A percentile compares a stretch with the other conserved stretches of the same genome.
Conservation (phyloP, 1,140 invertebrate species). For the Drosophila ironensis region DNA sequence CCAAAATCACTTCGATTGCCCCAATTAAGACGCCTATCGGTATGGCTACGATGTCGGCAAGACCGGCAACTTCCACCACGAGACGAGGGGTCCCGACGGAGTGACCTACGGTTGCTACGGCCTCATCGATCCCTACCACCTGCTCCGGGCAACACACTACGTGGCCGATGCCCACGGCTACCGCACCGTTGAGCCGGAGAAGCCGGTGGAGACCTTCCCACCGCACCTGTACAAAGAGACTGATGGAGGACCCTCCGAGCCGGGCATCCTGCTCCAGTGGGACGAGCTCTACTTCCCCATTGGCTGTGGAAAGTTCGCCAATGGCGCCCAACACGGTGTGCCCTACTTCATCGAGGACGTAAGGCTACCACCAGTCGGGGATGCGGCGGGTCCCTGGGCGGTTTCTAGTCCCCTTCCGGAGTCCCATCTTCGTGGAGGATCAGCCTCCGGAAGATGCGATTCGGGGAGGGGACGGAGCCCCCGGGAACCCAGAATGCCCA, state of each 20-base stretch:
- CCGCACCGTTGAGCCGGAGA: conserved; percentile 86
- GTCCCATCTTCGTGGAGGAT: too few relatives aligned
- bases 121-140: conserved; percentile 87
- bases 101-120: conserved; percentile 91
- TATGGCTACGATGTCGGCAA: conserved; percentile 88
- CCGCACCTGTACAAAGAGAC: conserved; percentile 56
- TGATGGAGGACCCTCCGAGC: conserved; percentile 80
- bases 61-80: conserved; percentile 90
- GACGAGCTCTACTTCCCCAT: conserved; percentile 85
- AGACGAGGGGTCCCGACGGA: conserved; percentile 87
- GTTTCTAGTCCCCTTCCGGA: conserved; percentile 1
- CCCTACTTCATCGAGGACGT: conserved; percentile 66
- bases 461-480: too few relatives aligned
- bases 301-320: conserved; percentile 83
- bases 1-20: conserved; percentile 4
- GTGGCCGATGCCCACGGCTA: conserved; percentile 90
- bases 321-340: conserved; percentile 70
- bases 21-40: conserved; percentile 85
- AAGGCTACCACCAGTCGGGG: conserved; percentile 40
- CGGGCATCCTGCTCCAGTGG: conserved; percentile 85
- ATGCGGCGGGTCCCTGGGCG: neutral
- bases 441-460: too few relatives aligned
- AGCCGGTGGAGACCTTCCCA: conserved; percentile 87
- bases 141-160: conserved; percentile 88
- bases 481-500: neutral